Conservation (phyloP, 2,888 invertebrate genomes). For the Neoscelio sp. region DNA sequence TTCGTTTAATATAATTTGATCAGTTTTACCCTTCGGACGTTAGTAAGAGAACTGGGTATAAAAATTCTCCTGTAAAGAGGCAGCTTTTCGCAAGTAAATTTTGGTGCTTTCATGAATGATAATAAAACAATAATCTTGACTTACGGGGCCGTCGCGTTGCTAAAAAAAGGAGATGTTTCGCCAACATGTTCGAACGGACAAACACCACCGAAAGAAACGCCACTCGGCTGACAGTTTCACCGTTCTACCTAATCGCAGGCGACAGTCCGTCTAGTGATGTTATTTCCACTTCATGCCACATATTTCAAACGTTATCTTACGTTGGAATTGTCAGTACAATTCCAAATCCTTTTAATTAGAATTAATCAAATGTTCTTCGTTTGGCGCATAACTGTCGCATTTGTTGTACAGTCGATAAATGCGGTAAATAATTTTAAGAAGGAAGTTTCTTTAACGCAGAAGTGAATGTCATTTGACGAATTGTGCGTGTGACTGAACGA, state of each 20-base stretch:
- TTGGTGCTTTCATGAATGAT: no score
- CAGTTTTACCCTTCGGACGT: no score
- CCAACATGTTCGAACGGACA: slow-evolving; percentile 76
- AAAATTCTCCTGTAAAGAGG: no score
- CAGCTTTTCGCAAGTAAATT: no score
- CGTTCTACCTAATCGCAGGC: slow-evolving; percentile 67
- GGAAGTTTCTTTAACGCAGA: background rate
- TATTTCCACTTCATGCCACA: slow-evolving; percentile 69
- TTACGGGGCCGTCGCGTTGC: slow-evolving; percentile 81
- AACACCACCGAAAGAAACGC: slow-evolving; percentile 5
- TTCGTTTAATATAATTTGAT: no score
- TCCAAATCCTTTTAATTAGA: slow-evolving; percentile 47
- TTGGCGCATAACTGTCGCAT: background rate
- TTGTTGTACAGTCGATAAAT: slow-evolving; percentile 18
- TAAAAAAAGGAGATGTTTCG: slow-evolving; percentile 81
- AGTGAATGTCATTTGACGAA: slow-evolving; percentile 1
- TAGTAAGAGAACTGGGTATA: no score
- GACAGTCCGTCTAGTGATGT: slow-evolving; percentile 79
- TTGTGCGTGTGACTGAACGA: slow-evolving; percentile 65
- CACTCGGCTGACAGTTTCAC: slow-evolving; percentile 55
- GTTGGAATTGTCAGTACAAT: slow-evolving; percentile 43
- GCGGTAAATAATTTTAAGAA: background rate
- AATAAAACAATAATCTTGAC: slow-evolving; percentile 64
- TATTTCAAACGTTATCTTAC: slow-evolving; percentile 51
- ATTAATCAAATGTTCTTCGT: slow-evolving; percentile 29